phyloP scores from a whole-genome alignment of 1,140 invertebrate genomes.

The Anastrepha ludens region DNA sequence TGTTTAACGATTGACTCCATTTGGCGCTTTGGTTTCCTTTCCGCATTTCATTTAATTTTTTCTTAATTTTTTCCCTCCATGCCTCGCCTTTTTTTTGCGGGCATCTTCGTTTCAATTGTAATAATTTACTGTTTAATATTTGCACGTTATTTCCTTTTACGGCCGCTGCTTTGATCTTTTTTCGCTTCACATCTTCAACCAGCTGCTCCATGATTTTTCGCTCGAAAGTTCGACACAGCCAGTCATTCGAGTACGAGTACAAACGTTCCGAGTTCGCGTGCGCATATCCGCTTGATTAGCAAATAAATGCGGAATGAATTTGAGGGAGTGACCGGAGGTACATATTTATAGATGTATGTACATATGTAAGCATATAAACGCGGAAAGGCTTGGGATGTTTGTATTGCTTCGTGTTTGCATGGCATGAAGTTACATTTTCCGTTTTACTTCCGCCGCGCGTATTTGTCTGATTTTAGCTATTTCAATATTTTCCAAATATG shows the following conservation, averaged over 20 bases:
- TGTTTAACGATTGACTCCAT: background rate
- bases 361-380: background rate
- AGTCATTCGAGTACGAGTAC: background rate
- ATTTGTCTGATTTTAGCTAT: too few relatives aligned
- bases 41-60: background rate
- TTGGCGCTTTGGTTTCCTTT: background rate
- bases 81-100: background rate
- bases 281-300: constrained; percentile 32
- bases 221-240: background rate
- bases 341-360: background rate
- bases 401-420: background rate
- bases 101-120: background rate
- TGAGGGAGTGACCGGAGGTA: background rate
- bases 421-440: constrained; percentile 31
- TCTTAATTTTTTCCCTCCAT: background rate
- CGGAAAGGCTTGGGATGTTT: background rate
- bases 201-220: constrained; percentile 23
- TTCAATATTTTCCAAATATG: too few relatives aligned
- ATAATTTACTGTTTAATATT: constrained; percentile 32
- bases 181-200: constrained; percentile 18
- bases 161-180: constrained; percentile 39
- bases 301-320: background rate
- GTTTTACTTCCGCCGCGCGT: constrained; percentile 14
- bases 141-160: constrained; percentile 40
- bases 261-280: background rate